Evolutionary conservation across 2,113 vertebrate genomes (phyloP), one percentile per base, ranked within the genome.

Genomic region (Cavia porcellus): DNA sequence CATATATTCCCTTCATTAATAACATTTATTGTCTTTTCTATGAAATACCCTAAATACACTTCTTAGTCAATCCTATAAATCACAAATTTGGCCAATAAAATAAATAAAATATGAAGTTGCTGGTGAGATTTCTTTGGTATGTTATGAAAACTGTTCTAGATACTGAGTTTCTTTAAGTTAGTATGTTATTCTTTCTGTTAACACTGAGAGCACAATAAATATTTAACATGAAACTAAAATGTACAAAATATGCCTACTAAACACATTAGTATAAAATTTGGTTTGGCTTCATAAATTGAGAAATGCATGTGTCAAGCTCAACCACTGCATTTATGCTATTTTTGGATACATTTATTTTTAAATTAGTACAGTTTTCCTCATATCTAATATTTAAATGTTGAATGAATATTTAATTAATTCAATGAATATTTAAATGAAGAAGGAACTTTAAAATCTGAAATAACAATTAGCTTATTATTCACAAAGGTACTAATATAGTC

Each of bases 371-470:
- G n/a, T 15, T n/a, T 89, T 87, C 38, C 42, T 86, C 50, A 79
- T 12, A n/a, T 72, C 61, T 24, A 68, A 89, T 89, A 83, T 72
- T 86, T 92, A 70, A 82, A 25, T 75, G 20, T 86, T 86, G 20
- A 92, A 86, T 72, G 2, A 94, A 79, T 20, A 57, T 19, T 19
- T 57, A 20, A 57, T 57, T 57, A 1, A 57, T 57, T 57, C 3
- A 88, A 66, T 82, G 30, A 68, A 89, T 92, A 83, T 72, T 86
- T 90, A 77, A 82, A 25, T 81, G 25, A 77, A 64, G 22, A 92
- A 89, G 64, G 2, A 94, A 79, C 13, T 50, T 92, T 72, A 52
- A 79, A 95, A 92, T 80, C 35, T 74, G 68, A 83, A 62, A 10
- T 70, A 81, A 89, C 62, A 92, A 72, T 7, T 20, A 12, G 13